phyloP scores from a whole-genome alignment of 2,113 vertebrate species.

The Prunella fulvescens region DNA sequence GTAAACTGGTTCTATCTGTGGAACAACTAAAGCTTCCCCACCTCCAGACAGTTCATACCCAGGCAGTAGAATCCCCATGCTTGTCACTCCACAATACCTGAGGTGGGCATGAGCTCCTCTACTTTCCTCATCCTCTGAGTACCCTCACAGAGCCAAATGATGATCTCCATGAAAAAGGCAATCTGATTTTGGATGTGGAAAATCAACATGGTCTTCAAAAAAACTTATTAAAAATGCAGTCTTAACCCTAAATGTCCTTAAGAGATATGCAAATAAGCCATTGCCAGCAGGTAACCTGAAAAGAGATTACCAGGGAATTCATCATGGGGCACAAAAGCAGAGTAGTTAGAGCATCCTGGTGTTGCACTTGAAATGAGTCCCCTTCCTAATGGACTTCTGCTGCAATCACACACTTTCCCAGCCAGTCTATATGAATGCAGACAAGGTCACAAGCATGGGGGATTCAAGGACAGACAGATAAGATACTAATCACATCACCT shows the following conservation, averaged over 20 bases:
- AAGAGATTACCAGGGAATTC: not conserved
- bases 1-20: not conserved
- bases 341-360: fast-evolving
- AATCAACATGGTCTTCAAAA: not conserved
- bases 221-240: not conserved
- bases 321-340: not conserved
- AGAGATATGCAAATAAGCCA: not conserved
- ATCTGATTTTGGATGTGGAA: not conserved
- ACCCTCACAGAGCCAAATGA: not conserved
- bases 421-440: not conserved
- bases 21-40: not conserved
- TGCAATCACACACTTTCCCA: not conserved
- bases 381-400: not conserved
- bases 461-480: constrained; percentile 28
- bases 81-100: not conserved
- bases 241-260: not conserved
- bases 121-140: not conserved
- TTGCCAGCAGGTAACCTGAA: not conserved
- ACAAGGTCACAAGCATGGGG: not conserved
- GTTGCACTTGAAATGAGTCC: not conserved
- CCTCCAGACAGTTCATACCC: not conserved
- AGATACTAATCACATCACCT: constrained; percentile 20
- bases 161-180: not conserved
- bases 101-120: not conserved
- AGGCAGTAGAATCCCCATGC: not conserved